Evolutionary conservation across 2,113 vertebrate species (phyloP).

Genomic region (Oreamnos americanus): DNA sequence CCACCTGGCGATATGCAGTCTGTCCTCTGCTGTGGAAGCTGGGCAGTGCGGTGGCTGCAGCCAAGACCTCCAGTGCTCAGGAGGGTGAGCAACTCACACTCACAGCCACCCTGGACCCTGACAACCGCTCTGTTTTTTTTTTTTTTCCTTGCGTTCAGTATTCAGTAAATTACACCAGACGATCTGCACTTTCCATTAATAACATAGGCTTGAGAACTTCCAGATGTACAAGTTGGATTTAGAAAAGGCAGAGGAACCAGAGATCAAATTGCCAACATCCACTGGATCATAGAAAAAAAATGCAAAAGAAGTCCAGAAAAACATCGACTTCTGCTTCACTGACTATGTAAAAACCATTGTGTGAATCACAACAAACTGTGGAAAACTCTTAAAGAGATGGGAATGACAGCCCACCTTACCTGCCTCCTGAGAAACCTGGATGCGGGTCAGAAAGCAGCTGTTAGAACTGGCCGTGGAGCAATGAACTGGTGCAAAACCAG

Average conservation of each 20-base stretch:
- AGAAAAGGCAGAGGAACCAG: background rate
- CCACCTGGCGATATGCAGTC: background rate
- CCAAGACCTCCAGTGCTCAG: background rate
- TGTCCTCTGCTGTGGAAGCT: background rate
- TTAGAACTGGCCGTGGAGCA: background rate
- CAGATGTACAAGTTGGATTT: background rate
- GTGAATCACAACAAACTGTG: background rate
- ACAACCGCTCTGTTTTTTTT: background rate
- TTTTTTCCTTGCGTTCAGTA: accelerated
- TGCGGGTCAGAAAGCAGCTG: background rate
- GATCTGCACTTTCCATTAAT: background rate
- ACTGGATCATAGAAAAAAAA: background rate
- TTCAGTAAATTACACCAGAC: background rate
- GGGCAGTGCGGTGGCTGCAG: background rate
- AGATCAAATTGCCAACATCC: background rate
- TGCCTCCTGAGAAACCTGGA: background rate
- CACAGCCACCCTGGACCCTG: background rate
- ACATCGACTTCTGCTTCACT: background rate
- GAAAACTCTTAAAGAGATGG: background rate
- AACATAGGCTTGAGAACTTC: background rate
- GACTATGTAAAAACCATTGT: background rate
- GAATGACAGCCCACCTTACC: background rate
- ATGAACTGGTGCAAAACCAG: background rate
- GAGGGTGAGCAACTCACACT: background rate
- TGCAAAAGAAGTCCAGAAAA: background rate